Conservation (phyloP, 1,140 invertebrate species). For the Contarinia nasturtii region DNA sequence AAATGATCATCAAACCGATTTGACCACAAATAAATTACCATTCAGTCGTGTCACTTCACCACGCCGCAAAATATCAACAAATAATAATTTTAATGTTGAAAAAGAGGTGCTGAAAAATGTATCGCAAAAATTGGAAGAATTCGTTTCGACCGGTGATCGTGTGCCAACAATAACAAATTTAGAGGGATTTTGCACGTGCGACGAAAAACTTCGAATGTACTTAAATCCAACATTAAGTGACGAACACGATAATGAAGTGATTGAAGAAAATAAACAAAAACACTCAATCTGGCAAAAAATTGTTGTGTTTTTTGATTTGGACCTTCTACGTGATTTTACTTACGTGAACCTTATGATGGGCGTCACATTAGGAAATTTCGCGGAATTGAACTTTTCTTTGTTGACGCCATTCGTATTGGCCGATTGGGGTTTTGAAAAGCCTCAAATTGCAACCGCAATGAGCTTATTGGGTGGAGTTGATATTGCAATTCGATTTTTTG, state of each 20-base stretch:
- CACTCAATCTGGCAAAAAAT: slow-evolving; percentile 29
- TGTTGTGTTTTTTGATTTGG: slow-evolving; percentile 40
- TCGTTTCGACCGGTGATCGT: slow-evolving; percentile 20
- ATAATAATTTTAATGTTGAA: slow-evolving; percentile 25
- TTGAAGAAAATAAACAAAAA: slow-evolving; percentile 8
- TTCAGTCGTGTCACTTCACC: slow-evolving; percentile 22
- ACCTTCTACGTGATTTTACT: slow-evolving; percentile 39
- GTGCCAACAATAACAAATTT: not conserved
- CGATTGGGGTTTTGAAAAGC: slow-evolving; percentile 30
- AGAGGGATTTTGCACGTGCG: slow-evolving; percentile 10
- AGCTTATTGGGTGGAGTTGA: slow-evolving; percentile 37
- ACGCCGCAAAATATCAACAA: slow-evolving; percentile 14
- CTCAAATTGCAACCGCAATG: slow-evolving; percentile 37
- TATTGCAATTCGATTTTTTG: slow-evolving; percentile 34
- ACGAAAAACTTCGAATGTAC: slow-evolving; percentile 8
- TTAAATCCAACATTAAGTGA: slow-evolving; percentile 8
- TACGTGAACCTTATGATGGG: slow-evolving; percentile 47
- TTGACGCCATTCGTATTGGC: slow-evolving; percentile 44
- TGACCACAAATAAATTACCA: too few relatives aligned
- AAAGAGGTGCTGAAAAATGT: slow-evolving; percentile 26
- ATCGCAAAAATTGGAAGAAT: slow-evolving; percentile 26
- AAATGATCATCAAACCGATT: not conserved
- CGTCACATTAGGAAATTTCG: slow-evolving; percentile 42
- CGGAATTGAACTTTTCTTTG: slow-evolving; percentile 47
- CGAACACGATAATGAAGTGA: slow-evolving; percentile 11